A percentile compares a stretch with the other conserved stretches of the same genome.
These are phyloP conservation scores for Amphimallon solstitiale DNA, from an alignment of 2,888 invertebrate species.

Conservation along the genomic window DNA sequence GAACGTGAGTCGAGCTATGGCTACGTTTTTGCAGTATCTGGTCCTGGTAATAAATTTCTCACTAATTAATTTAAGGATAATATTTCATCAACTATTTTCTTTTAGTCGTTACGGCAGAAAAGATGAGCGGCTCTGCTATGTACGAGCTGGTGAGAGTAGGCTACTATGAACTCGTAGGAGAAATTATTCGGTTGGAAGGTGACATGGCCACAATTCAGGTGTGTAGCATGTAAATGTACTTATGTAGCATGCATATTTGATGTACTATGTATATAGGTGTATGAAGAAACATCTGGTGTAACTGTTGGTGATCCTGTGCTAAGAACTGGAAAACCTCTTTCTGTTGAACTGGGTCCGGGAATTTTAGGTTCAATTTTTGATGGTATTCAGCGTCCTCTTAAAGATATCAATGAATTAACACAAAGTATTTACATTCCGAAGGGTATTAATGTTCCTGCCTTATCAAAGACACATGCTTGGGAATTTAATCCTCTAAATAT, in stretches of 20 bases:
- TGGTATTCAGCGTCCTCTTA: constrained; percentile 98
- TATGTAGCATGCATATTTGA: too few relatives aligned
- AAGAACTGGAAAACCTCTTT: constrained; percentile 97
- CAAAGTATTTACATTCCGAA: constrained; percentile 99
- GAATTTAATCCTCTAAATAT: constrained; percentile 90
- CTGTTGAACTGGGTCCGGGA: constrained; percentile 98
- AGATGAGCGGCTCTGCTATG: constrained; percentile 99
- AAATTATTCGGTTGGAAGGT: constrained; percentile 99
- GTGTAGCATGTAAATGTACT: constrained; percentile 60
- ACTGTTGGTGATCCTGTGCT: constrained; percentile 99
- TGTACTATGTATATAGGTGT: constrained; percentile 69
- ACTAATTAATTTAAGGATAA: not conserved
- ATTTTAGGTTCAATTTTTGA: constrained; percentile 99
- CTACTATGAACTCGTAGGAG: constrained; percentile 97
- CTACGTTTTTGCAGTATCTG: constrained; percentile 97
- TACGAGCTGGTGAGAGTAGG: constrained; percentile 99
- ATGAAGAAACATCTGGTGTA: constrained; percentile 96
- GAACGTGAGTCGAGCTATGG: constrained; percentile 91
- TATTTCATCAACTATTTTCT: constrained; percentile 35
- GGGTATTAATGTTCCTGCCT: constrained; percentile 94
- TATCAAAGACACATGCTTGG: constrained; percentile 86
- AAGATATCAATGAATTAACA: constrained; percentile 94
- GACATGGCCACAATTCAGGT: constrained; percentile 99
- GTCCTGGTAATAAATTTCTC: constrained; percentile 80
- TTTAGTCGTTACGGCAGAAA: constrained; percentile 97